Conservation (phyloP, 2,888 invertebrate genomes). For the Flexamia atlantica region DNA sequence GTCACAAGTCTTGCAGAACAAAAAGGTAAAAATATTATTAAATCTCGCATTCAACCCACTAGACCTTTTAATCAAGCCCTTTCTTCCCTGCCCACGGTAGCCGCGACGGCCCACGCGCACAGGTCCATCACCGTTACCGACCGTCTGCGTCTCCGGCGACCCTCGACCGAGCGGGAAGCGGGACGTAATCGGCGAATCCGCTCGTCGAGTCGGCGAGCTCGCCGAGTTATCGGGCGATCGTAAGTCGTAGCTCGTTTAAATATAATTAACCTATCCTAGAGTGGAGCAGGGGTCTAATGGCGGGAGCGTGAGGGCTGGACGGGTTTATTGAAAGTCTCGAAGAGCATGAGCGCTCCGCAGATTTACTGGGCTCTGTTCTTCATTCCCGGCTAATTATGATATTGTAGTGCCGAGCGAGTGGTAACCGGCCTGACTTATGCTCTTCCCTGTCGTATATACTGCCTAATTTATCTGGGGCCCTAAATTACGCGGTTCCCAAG, state of each 20-base stretch:
- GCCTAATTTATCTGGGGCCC: slow-evolving; percentile 38
- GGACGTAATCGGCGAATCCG: slow-evolving; percentile 49
- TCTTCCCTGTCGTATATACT: slow-evolving; percentile 44
- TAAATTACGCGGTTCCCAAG: slow-evolving; percentile 49
- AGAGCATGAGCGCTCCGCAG: slow-evolving; percentile 43
- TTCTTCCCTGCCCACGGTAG: not conserved
- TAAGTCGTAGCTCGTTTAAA: slow-evolving; percentile 62
- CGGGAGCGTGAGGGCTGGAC: slow-evolving; percentile 31
- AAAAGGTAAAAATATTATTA: too few relatives aligned
- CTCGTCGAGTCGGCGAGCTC: slow-evolving; percentile 31
- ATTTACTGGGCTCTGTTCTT: slow-evolving; percentile 49
- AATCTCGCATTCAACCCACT: too few relatives aligned
- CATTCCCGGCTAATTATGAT: slow-evolving; percentile 49
- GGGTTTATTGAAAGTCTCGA: slow-evolving; percentile 53
- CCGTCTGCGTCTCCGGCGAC: not conserved
- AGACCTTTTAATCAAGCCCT: too few relatives aligned
- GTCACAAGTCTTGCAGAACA: too few relatives aligned
- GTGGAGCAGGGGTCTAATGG: slow-evolving; percentile 39
- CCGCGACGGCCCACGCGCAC: not conserved
- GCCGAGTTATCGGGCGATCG: slow-evolving; percentile 53
- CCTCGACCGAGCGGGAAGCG: not conserved
- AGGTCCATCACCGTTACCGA: not conserved
- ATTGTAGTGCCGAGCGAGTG: slow-evolving; percentile 41
- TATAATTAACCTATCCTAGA: slow-evolving; percentile 62
- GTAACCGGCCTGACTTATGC: slow-evolving; percentile 50